phyloP scores from a whole-genome alignment of 1,140 invertebrate species.

The Popillia japonica region DNA sequence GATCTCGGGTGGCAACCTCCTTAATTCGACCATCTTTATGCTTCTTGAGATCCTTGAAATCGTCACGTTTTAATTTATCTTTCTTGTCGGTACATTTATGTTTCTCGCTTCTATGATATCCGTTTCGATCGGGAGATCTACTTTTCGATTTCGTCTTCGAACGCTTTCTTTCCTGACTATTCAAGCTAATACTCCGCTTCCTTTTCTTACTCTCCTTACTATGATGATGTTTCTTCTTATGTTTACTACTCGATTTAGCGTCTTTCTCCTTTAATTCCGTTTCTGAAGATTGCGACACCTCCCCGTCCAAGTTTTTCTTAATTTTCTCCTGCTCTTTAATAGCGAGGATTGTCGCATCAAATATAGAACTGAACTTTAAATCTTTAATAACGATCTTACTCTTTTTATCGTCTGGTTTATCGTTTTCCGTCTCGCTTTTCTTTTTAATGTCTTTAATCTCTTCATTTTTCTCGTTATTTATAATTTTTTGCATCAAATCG shows the following conservation, averaged over 20 bases:
- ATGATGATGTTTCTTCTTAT: slow-evolving; percentile 40
- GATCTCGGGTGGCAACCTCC: no score
- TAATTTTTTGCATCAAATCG: slow-evolving; percentile 11
- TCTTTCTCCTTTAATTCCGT: not conserved
- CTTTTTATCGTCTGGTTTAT: slow-evolving; percentile 2
- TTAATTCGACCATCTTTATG: no score
- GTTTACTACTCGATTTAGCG: slow-evolving; percentile 37
- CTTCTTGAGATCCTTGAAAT: no score
- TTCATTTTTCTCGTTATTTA: slow-evolving; percentile 24
- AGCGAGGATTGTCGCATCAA: slow-evolving; percentile 40
- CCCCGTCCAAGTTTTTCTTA: slow-evolving; percentile 17
- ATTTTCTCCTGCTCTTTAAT: slow-evolving; percentile 41
- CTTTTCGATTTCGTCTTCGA: slow-evolving; percentile 19
- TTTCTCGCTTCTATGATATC: not conserved
- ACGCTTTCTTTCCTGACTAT: not conserved
- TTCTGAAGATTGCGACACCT: not conserved
- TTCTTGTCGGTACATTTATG: slow-evolving; percentile 5
- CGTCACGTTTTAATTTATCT: slow-evolving; percentile 8
- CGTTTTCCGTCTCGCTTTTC: slow-evolving; percentile 37
- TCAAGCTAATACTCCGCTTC: slow-evolving; percentile 56
- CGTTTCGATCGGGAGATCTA: slow-evolving; percentile 5
- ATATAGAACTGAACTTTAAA: slow-evolving; percentile 42
- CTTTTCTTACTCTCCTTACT: slow-evolving; percentile 41
- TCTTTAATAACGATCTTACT: slow-evolving; percentile 41
- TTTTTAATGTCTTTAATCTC: not conserved